Evolutionary conservation across 2,113 vertebrate genomes (phyloP).

Genomic region (Myotis lucifugus): DNA sequence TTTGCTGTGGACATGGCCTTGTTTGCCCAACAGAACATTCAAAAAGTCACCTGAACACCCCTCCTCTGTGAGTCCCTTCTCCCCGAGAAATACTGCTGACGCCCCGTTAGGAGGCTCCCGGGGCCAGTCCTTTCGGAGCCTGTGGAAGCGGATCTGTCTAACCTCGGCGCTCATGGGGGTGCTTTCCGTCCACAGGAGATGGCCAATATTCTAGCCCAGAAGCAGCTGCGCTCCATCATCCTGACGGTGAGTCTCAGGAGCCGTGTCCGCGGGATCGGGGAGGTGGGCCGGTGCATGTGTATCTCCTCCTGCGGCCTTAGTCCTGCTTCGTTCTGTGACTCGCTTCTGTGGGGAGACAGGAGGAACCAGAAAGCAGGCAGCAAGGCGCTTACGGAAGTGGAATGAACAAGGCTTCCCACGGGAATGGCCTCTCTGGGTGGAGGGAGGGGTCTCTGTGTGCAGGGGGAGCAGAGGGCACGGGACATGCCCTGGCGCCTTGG

Average conservation of each 20-base stretch:
- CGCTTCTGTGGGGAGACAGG: not conserved
- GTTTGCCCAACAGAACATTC: not conserved
- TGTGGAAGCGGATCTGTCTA: not conserved
- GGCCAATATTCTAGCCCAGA: conserved; percentile 97
- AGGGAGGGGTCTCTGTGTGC: not conserved
- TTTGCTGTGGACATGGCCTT: not conserved
- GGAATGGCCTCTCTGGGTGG: not conserved
- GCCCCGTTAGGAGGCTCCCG: not conserved
- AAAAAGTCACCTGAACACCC: not conserved
- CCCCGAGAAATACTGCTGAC: conserved; percentile 68
- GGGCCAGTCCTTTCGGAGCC: not conserved
- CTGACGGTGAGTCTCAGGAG: conserved; percentile 90
- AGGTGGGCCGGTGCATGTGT: fast-evolving
- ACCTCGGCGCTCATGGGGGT: not conserved
- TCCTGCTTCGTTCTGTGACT: not conserved
- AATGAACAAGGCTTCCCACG: not conserved
- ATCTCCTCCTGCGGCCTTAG: not conserved
- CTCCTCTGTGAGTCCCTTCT: not conserved
- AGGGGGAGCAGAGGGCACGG: fast-evolving
- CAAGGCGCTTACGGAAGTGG: not conserved
- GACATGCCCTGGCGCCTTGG: not conserved
- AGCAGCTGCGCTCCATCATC: conserved; percentile 96
- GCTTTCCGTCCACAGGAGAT: conserved; percentile 90
- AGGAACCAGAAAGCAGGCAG: not conserved
- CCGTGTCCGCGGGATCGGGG: fast-evolving